Conservation (phyloP, 2,113 vertebrate species). For the Macrotus californicus region DNA sequence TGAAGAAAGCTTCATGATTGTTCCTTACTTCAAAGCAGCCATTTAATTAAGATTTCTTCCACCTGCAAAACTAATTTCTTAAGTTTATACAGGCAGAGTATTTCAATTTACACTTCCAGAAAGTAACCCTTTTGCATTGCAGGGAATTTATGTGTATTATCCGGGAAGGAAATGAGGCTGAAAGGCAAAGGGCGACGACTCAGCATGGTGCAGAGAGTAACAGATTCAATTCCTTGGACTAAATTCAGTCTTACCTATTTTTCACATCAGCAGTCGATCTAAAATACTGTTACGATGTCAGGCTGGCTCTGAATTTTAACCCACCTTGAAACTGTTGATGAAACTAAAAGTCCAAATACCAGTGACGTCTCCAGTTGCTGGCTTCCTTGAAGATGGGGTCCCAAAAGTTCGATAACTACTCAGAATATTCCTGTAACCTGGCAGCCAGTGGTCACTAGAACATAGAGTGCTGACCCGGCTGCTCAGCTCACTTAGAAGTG, state of each 20-base stretch:
- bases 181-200: background rate
- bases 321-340: background rate
- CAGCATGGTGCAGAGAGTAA: fast-evolving
- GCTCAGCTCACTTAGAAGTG: constrained; percentile 20
- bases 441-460: constrained; percentile 6
- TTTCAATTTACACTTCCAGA: constrained; percentile 44
- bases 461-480: constrained; percentile 37
- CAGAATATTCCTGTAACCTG: constrained; percentile 22
- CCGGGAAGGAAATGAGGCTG: background rate
- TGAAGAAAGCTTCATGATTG: background rate
- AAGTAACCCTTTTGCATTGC: background rate
- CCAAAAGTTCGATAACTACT: background rate
- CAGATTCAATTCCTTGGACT: background rate
- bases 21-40: background rate
- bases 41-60: constrained; percentile 46
- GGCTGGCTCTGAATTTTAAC: background rate
- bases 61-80: constrained; percentile 25
- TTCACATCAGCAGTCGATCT: background rate
- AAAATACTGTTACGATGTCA: background rate
- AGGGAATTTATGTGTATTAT: background rate
- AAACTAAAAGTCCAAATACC: background rate
- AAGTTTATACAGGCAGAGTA: background rate
- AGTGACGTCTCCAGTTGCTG: background rate
- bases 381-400: background rate
- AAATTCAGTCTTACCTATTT: background rate